These are phyloP conservation scores for Branchellion lobata DNA, from an alignment of 2,888 invertebrate genomes.

Conservation along the genomic window DNA sequence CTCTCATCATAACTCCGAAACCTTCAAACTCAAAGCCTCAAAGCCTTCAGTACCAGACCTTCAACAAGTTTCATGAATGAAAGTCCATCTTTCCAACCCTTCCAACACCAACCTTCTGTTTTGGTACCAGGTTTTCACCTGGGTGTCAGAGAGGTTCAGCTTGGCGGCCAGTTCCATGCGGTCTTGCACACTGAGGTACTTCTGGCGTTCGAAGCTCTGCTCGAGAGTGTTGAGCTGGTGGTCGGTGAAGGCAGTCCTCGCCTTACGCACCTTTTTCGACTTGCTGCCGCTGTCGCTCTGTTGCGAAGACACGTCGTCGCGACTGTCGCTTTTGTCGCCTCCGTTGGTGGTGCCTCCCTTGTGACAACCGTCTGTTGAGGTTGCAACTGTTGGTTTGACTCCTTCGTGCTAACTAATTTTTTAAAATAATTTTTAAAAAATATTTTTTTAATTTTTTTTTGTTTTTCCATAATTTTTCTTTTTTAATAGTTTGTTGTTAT, in stretches of 20 bases:
- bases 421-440: too few species aligned
- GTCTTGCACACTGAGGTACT: slow-evolving; percentile 76
- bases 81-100: too few species aligned
- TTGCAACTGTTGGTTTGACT: too few species aligned
- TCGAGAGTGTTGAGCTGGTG: slow-evolving; percentile 88
- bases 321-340: neutral
- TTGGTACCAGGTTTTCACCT: slow-evolving; percentile 99
- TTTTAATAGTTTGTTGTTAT: too few species aligned
- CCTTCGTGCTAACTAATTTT: too few species aligned
- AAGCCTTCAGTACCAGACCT: too few species aligned
- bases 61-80: too few species aligned
- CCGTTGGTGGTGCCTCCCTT: neutral
- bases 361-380: slow-evolving; percentile 13
- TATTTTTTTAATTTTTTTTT: too few species aligned
- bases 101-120: slow-evolving; percentile 76
- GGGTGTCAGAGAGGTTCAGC: slow-evolving; percentile 92
- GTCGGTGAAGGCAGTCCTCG: slow-evolving; percentile 96
- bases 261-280: slow-evolving; percentile 88
- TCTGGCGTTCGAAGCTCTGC: slow-evolving; percentile 93
- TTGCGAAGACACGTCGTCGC: slow-evolving; percentile 6
- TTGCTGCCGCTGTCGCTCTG: slow-evolving; percentile 17
- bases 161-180: slow-evolving; percentile 93
- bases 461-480: too few species aligned
- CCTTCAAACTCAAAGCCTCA: too few species aligned
- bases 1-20: too few species aligned